Evolutionary conservation across 2,888 invertebrate genomes (phyloP), one percentile per base, ranked within the genome.

Genomic region (Eupithecia tripunctaria): DNA sequence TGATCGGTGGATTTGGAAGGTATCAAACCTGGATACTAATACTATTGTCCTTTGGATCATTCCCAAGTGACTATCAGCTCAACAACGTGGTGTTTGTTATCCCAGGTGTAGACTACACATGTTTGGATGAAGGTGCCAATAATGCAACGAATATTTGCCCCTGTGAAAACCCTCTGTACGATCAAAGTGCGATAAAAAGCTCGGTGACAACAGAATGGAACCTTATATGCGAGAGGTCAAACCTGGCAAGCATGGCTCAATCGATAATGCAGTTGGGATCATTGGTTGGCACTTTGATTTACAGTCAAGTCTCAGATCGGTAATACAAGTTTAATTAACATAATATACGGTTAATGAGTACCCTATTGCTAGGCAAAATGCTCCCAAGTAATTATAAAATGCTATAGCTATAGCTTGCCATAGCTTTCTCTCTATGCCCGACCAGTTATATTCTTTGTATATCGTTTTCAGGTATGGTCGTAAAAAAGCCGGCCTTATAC

Each of bases 201-300:
- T 96, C 96, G 1, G 95, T 96, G 12, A 94, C 95, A 0, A 95
- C 93, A 15, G 93, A 96, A 89, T 96, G 95, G 95, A 82, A 95
- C 81, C 89, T 96, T 41, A 95, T 96, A 73, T 96, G 96, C 78
- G 95, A 95, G 36, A 91, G 90, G 76, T 88, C 90, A 70, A 92
- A 92, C 77, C 82, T 96, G 60, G 94, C 95, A 0, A 96, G 95
- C 82, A 83, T 95, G 21, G 91, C 94, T 15, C 95, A 96, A 81
- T 93, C 95, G 0, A 91, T 94, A 77, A 85, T 95, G 79, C 95
- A 95, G 90, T 86, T 95, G 71, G 96, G 95, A 62, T 92, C 96
- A 70, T 86, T 96, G 47, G 82, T 90, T 15, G 96, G 96, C 21
- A 95, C 95, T 79, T 83, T 95, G 77, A 78, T 95, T 27, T 95